Percentiles rank a stretch among this genome's conserved stretches.
Conservation (phyloP, 2,888 invertebrate genomes). For the Sicus ferrugineus region DNA sequence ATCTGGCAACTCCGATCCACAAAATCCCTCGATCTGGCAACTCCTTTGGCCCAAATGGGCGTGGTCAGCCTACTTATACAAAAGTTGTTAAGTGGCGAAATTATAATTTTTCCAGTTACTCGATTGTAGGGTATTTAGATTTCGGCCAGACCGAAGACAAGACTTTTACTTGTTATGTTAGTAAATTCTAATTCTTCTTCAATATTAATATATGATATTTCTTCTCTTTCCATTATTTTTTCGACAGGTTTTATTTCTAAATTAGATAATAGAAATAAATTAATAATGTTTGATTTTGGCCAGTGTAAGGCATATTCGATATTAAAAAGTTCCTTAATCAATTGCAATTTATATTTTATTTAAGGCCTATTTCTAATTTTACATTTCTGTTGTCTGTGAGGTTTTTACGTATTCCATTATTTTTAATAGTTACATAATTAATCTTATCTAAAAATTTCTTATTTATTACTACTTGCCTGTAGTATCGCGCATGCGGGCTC, state of each 20-base stretch:
- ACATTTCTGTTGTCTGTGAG: not conserved
- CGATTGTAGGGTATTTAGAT: no score
- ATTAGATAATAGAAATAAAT: not conserved
- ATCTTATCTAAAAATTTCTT: not conserved
- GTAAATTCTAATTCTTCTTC: not conserved
- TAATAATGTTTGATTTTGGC: not conserved
- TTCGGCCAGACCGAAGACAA: no score
- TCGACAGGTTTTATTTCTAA: not conserved
- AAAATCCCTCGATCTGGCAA: no score
- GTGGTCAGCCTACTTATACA: no score
- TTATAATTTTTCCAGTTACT: no score
- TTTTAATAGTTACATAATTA: no score
- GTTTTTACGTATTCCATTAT: not conserved
- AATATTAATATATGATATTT: not conserved
- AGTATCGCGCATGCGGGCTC: no score
- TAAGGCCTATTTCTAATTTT: not conserved
- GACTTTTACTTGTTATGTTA: not conserved
- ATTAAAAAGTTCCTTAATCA: not conserved
- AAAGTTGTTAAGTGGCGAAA: no score
- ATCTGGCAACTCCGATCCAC: no score
- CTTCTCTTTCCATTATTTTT: not conserved
- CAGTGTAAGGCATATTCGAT: not conserved
- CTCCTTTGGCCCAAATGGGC: no score
- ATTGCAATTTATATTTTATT: not conserved
- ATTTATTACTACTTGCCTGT: not conserved